These are phyloP conservation scores for Pteronotus mesoamericanus DNA, from an alignment of 2,797 vertebrate genomes.

Conservation along the genomic window DNA sequence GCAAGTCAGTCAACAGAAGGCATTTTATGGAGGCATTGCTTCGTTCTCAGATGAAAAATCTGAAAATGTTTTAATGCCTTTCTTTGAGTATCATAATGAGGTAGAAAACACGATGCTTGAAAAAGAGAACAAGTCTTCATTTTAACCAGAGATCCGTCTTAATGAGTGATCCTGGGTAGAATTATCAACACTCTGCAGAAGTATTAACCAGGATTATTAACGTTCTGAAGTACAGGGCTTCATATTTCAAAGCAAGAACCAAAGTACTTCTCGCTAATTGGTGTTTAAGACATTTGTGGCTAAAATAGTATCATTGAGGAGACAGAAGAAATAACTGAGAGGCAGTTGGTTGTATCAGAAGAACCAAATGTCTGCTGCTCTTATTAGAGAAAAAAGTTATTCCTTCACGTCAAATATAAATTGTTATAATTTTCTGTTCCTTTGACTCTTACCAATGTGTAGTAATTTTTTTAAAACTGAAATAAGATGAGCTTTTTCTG, in stretches of 20 bases:
- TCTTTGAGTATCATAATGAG: not conserved
- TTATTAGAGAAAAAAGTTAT: not conserved
- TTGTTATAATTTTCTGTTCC: not conserved
- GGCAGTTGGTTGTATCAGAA: not conserved
- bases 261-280: not conserved
- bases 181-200: not conserved
- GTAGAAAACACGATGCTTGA: not conserved
- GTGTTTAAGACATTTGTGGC: not conserved
- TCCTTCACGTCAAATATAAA: constrained; percentile 37
- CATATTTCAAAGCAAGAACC: not conserved
- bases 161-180: not conserved
- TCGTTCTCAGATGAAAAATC: not conserved
- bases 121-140: not conserved
- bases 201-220: constrained; percentile 27
- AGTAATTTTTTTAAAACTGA: constrained; percentile 47
- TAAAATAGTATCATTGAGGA: constrained; percentile 22
- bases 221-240: not conserved
- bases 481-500: not conserved
- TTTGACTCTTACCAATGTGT: not conserved
- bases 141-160: not conserved
- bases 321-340: not conserved
- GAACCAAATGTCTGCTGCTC: not conserved
- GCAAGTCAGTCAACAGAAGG: not conserved
- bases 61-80: not conserved
- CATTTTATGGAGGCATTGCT: not conserved